phyloP scores from a whole-genome alignment of 2,113 vertebrate species.

The Fulmarus glacialis region DNA sequence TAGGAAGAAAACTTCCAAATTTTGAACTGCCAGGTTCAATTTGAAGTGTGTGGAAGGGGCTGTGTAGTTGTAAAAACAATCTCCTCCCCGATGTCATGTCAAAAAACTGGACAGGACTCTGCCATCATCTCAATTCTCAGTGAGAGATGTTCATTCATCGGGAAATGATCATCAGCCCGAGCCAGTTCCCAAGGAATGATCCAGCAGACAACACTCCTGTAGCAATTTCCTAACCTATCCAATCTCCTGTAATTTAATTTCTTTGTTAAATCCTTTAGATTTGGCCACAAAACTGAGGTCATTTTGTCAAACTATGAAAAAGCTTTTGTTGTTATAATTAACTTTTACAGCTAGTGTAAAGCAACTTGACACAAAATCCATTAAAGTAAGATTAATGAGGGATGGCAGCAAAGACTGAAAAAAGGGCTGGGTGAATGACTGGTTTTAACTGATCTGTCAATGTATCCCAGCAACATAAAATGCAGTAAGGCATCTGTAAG shows the following conservation, averaged over 20 bases:
- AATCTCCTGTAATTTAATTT: neutral
- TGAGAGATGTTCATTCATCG: neutral
- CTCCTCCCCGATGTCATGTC: neutral
- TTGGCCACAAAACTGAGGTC: neutral
- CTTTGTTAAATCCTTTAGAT: neutral
- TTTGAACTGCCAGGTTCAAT: neutral
- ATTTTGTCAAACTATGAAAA: constrained; percentile 39
- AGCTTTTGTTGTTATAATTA: constrained; percentile 31
- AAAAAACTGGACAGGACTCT: neutral
- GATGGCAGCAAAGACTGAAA: neutral
- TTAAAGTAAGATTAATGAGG: constrained; percentile 43
- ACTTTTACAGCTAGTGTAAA: constrained; percentile 39
- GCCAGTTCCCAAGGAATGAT: neutral
- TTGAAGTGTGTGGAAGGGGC: neutral
- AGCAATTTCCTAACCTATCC: neutral
- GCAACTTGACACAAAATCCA: constrained; percentile 52
- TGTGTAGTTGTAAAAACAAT: neutral
- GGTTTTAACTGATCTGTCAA: constrained; percentile 32
- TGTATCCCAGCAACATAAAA: constrained; percentile 22
- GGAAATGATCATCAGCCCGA: neutral
- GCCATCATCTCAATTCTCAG: neutral
- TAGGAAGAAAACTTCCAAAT: neutral
- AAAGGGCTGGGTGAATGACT: neutral
- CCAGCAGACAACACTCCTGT: neutral
- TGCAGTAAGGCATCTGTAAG: neutral